phyloP scores from a whole-genome alignment of 1,140 invertebrate genomes.

The Galleria mellonella region DNA sequence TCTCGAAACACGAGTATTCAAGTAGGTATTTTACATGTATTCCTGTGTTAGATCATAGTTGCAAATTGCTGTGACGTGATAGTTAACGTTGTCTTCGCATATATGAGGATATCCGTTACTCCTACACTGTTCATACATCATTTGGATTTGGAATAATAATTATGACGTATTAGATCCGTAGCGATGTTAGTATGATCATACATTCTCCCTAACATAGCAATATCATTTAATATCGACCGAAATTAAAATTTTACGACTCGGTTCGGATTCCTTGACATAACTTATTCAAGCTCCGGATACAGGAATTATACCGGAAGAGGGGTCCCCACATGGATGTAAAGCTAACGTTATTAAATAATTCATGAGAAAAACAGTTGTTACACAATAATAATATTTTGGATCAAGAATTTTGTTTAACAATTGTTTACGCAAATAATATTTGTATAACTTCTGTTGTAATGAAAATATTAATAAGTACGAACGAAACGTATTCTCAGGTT shows the following conservation, averaged over 20 bases:
- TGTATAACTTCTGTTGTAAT: no score
- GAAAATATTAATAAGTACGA: no score
- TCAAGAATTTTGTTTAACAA: no score
- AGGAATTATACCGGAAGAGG: slow-evolving; percentile 56
- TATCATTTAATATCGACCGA: slow-evolving; percentile 24
- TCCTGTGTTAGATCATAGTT: slow-evolving; percentile 37
- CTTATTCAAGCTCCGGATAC: slow-evolving; percentile 55
- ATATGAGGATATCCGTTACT: slow-evolving; percentile 59
- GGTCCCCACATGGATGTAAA: slow-evolving; percentile 16
- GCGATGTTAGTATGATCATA: neutral
- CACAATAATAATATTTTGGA: no score
- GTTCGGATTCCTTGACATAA: slow-evolving; percentile 40
- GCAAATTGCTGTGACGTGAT: slow-evolving; percentile 51
- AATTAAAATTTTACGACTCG: slow-evolving; percentile 44
- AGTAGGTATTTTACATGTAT: slow-evolving; percentile 2
- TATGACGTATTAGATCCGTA: neutral
- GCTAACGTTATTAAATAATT: slow-evolving; percentile 33
- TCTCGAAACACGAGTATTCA: neutral
- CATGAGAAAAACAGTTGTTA: slow-evolving; percentile 8
- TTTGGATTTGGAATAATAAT: slow-evolving; percentile 4
- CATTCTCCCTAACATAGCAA: no score
- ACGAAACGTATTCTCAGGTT: no score
- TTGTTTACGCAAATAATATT: no score
- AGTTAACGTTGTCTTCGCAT: slow-evolving; percentile 48
- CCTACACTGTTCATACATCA: slow-evolving; percentile 39